Base-by-base conservation (phyloP, 2,797 vertebrate species). In the Columba guinea region DNA sequence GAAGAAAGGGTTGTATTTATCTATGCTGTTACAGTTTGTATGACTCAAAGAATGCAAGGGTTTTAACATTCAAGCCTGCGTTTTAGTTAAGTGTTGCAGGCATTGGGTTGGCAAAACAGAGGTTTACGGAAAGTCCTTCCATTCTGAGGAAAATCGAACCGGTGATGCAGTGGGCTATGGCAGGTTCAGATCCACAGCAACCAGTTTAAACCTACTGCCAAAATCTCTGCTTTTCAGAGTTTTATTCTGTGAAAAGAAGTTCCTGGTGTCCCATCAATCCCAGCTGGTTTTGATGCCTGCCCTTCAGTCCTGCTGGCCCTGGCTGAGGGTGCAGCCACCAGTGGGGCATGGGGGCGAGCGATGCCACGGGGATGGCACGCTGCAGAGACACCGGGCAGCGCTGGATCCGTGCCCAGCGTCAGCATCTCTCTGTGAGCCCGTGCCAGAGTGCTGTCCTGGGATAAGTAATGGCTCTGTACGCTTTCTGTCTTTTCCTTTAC, bases 231-330 rank as follows among this genome's bases (percentile, higher is more conserved):
- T 56, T 68, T 35, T 28, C 28, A n/a, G 14, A 27, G 16, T 77
- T 89, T 53, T 30, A 14, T 58, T 35, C 48, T 34, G 0, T 34
- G 22, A 34, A 49, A 37, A 71, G 16, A 56, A 46, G 35, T 44
- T 79, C 37, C 8, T 1, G 2, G 37, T 74, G 64, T 74, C 17
- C 13, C 18, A 11, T 62, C 20, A 28, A 9, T 68, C 7, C 13
- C 3, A 0, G 8, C 7, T 1, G 7, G 28, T 60, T 75, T 56
- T 37, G 28, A 37, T 0, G 0, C 1, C 0, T 3, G 0, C 28
- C 34, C 13, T 84, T 60, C 5, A 3, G 34, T 69, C 20, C 14
- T 60, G 32, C 68, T 70, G 62, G 22, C 48, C 26, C 12, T 74
- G 0, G 0, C 10, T 22, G 35, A 44, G 18, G 4, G 2, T 26